phyloP scores from a whole-genome alignment of 2,113 vertebrate genomes.

The Xiphophorus maculatus region DNA sequence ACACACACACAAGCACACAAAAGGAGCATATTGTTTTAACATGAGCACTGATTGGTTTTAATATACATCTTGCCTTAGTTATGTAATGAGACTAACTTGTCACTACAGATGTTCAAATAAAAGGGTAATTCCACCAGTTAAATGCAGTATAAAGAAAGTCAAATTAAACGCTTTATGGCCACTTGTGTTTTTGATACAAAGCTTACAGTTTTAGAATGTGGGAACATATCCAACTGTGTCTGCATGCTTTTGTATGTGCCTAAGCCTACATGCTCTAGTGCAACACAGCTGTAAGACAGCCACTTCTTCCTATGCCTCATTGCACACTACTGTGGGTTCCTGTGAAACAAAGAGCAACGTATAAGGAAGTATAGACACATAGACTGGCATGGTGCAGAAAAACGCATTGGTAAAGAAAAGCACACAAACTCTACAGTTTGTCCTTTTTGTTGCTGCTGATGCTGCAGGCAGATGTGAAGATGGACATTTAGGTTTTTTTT shows the following conservation, averaged over 20 bases:
- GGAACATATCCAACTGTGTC: neutral
- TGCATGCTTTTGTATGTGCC: neutral
- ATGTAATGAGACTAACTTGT: neutral
- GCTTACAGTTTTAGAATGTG: neutral
- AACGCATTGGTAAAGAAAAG: neutral
- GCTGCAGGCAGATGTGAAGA: slow-evolving; percentile 29
- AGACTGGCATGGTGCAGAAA: slow-evolving; percentile 14
- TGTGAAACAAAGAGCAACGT: slow-evolving; percentile 12
- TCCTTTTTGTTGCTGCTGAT: neutral
- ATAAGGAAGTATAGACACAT: neutral
- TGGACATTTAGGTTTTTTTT: neutral
- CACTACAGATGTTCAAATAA: neutral
- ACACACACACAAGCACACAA: no score
- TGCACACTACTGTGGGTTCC: slow-evolving; percentile 30
- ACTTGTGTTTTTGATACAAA: neutral
- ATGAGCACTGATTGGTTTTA: neutral
- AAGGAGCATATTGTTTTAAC: neutral
- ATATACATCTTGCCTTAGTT: neutral
- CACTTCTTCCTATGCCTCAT: slow-evolving; percentile 28
- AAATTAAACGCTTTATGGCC: neutral
- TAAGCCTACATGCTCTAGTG: slow-evolving; percentile 15
- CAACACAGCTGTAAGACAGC: slow-evolving; percentile 43
- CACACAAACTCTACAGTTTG: slow-evolving; percentile 26
- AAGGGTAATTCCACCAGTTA: neutral
- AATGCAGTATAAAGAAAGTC: neutral